Base-by-base conservation (phyloP, 2,888 invertebrate genomes). In the Alviniconcha strummeri region DNA sequence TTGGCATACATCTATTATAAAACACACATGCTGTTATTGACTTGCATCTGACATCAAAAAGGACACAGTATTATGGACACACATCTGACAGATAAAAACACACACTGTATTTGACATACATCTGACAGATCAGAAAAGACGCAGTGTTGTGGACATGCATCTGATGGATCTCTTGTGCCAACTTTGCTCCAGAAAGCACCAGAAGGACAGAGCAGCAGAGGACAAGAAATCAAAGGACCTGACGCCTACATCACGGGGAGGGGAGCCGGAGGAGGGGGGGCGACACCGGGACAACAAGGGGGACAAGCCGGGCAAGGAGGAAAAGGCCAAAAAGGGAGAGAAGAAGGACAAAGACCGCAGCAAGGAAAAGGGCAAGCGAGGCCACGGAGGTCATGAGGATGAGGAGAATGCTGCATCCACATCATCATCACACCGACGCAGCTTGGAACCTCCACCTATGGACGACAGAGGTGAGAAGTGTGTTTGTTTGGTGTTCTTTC, bases 401-500 rank as follows among this genome's bases (percentile, higher is more conserved):
- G 88, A 88, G 74, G 88, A 89, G 85, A 84, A 75, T 78, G 82
- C 83, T 57, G 77, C 87, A 87, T 83, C 87, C 84, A 67, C 86
- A 87, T 67, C 89, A 86, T 79, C 84, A 11, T 81, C 82, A 67
- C 85, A 86, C 77, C 83, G 85, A 54, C 85, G 85, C 11, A 91
- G 90, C 85, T 89, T 90, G 55, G 92, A 92, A 81, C 86, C 88
- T 7, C 91, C 91, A 6, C 89, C 91, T 8, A 67, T 84, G 17
- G 92, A 92, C 36, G 93, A 93, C 84, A 89, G 92, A 90, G 92
- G 92, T 92, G 79, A 17, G 85, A 17, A 13, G 9, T 60, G 60
- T 60, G 60, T 60, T 56, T 17, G 13, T 56, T 64, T 75, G 82
- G 72, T 57, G 7, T 11, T 7, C 13, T n/a, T n/a, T n/a, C n/a